Conservation (phyloP, 2,113 vertebrate genomes). For the Menidia beryllina region DNA sequence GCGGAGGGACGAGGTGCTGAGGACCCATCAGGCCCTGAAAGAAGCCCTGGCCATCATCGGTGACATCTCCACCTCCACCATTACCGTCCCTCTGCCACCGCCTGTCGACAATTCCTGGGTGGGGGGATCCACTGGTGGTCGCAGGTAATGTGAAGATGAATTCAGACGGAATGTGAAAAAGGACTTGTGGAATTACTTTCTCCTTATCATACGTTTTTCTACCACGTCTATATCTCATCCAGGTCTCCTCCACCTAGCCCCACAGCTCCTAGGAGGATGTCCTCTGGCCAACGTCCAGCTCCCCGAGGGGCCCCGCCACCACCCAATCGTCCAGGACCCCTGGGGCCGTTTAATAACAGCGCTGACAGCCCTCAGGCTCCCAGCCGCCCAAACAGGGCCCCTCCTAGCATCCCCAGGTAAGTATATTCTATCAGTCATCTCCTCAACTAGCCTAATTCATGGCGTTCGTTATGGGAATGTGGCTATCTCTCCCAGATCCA, state of each 20-base stretch:
- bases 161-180: not conserved
- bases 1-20: slow-evolving; percentile 90
- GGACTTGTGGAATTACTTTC: too few relatives aligned
- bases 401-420: slow-evolving; percentile 95
- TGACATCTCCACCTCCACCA: slow-evolving; percentile 90
- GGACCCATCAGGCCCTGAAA: slow-evolving; percentile 90
- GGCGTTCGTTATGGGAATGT: not conserved
- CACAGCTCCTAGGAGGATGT: slow-evolving; percentile 87
- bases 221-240: slow-evolving; percentile 11
- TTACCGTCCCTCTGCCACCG: slow-evolving; percentile 89
- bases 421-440: slow-evolving; percentile 13
- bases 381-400: slow-evolving; percentile 90
- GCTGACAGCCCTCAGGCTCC: slow-evolving; percentile 91
- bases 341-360: slow-evolving; percentile 87
- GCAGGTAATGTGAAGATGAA: slow-evolving; percentile 50
- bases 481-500: too few relatives aligned
- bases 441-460: not conserved
- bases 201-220: not conserved
- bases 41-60: slow-evolving; percentile 92
- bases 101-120: slow-evolving; percentile 91
- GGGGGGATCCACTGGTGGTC: slow-evolving; percentile 66
- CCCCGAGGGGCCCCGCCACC: slow-evolving; percentile 87
- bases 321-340: slow-evolving; percentile 87
- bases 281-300: slow-evolving; percentile 84
- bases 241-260: slow-evolving; percentile 91